A percentile compares a stretch with the other conserved stretches of the same genome.
These are phyloP conservation scores for Panulirus ornatus DNA, from an alignment of 1,140 invertebrate genomes.

Conservation along the genomic window DNA sequence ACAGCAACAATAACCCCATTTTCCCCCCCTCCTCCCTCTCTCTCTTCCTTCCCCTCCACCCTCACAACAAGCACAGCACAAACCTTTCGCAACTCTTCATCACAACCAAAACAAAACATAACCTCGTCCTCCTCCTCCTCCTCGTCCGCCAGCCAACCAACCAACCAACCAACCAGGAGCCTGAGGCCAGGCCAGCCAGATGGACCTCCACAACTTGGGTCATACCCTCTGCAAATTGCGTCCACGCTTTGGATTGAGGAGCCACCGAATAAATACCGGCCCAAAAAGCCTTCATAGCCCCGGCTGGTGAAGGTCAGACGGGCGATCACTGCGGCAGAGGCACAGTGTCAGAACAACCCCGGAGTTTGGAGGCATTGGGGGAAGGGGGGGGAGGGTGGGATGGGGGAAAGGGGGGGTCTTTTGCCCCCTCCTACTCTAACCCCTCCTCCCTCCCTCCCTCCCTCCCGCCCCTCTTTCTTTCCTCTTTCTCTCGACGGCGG, in stretches of 20 bases:
- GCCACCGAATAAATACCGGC: no score
- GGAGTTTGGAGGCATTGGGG: neutral
- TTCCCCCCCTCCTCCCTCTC: neutral
- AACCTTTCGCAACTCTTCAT: neutral
- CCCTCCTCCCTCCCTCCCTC: neutral
- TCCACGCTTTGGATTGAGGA: no score
- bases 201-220: neutral
- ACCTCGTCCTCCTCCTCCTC: no score
- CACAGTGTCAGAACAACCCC: neutral
- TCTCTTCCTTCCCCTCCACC: neutral
- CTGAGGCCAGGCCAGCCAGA: no score
- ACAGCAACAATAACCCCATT: neutral
- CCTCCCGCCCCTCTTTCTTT: neutral
- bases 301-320: conserved; percentile 9
- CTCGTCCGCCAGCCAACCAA: no score
- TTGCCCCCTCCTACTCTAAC: neutral
- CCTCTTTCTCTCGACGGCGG: neutral
- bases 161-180: no score
- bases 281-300: neutral
- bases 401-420: no score
- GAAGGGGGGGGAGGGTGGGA: neutral
- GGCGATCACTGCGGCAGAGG: conserved; percentile 43
- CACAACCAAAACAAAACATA: neutral
- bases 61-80: neutral
- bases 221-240: neutral